phyloP scores from a whole-genome alignment of 2,888 invertebrate genomes.

The Tenthredo scrophulariae region DNA sequence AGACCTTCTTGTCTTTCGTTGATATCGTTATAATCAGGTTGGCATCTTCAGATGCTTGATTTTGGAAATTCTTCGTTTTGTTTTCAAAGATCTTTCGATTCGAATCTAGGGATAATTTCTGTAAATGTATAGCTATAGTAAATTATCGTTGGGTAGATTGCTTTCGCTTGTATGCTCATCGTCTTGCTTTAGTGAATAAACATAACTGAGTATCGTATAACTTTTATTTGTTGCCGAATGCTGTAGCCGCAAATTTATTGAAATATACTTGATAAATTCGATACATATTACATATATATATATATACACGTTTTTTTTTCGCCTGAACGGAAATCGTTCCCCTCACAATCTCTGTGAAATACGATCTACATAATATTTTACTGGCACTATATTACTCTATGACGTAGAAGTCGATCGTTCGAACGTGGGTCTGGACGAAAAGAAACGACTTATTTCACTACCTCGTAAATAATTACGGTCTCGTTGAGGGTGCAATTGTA shows the following conservation, averaged over 20 bases:
- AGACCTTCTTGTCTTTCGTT: constrained; percentile 10
- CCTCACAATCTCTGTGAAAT: constrained; percentile 24
- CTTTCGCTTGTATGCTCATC: not conserved
- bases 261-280: constrained; percentile 37
- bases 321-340: constrained; percentile 13
- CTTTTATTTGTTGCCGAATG: constrained; percentile 15
- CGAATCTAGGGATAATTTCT: not conserved
- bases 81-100: not conserved
- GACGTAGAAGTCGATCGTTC: constrained; percentile 13
- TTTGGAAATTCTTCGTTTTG: not conserved
- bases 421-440: not conserved
- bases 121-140: not conserved
- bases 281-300: not conserved
- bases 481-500: not conserved
- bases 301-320: not conserved
- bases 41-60: not conserved
- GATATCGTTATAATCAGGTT: not conserved
- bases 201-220: constrained; percentile 7
- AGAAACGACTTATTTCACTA: constrained; percentile 9
- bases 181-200: not conserved
- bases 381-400: not conserved
- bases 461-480: not conserved
- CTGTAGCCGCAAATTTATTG: constrained; percentile 20
- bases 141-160: not conserved
- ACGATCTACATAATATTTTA: constrained; percentile 44